Evolutionary conservation across 2,888 invertebrate species (phyloP), one percentile per base, ranked within the genome.

Genomic region (Andrena trimmerana): DNA sequence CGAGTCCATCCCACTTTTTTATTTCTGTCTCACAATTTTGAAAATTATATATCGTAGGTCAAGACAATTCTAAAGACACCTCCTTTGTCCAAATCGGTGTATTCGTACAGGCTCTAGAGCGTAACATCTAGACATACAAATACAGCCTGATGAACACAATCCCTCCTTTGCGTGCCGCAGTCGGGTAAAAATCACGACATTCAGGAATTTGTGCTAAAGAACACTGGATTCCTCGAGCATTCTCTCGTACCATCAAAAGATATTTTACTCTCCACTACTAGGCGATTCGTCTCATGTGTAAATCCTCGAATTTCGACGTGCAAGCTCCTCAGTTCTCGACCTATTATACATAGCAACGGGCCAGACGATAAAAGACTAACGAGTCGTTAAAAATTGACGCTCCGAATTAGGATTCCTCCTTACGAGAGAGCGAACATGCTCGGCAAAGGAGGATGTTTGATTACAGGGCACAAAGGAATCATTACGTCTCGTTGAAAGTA

Each of bases 391-490:
- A 81, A 81, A 79, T 80, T 69, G 80, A 81, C 50, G 76, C 67
- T 50, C 27, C 57, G 68, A 81, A 81, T 83, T 76, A 68, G 68
- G 71, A 63, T 27, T 54, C 54, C 68, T 57, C 50, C 62, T 82
- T 62, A 67, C 70, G 81, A 66, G 42, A 76, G 77, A 65, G 20
- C 54, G 76, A 31, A 69, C 78, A 72, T 33, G 48, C 71, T 60
- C 31, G n/a, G 59, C 48, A 71, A 72, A 60, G 36, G 59, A 54
- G 71, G 65, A 75, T 42, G 78, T 69, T 79, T 76, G 78, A 83
- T 85, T 80, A 77, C 78, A 78, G 65, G 77, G 70, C 73, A 88
- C 81, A 84, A 82, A 88, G 82, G 78, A 78, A 76, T 83, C 80
- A 72, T 76, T 83, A 81, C 71, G 73, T 42, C 33, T 31, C 59